A percentile compares a stretch with the other conserved stretches of the same genome.
These are phyloP conservation scores for Magallana angulata DNA, from an alignment of 1,140 invertebrate genomes.

Conservation along the genomic window DNA sequence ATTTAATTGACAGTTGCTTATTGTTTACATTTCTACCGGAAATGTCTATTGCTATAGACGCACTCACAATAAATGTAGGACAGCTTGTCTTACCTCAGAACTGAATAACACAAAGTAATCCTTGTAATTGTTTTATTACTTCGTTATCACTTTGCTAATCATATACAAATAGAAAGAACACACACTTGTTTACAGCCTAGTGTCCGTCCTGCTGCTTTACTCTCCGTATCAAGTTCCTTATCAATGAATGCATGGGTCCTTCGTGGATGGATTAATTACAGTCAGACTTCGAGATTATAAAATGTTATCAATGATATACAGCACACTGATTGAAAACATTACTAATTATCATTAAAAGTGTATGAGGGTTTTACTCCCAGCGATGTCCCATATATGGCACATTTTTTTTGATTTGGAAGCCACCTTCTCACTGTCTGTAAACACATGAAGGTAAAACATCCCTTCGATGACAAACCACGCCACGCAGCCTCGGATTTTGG, in stretches of 20 bases:
- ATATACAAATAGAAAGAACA: background rate
- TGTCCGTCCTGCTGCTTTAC: background rate
- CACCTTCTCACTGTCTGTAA: background rate
- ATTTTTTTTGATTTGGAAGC: background rate
- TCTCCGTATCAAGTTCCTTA: background rate
- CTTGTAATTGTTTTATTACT: background rate
- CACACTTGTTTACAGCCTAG: background rate
- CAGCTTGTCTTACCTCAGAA: background rate
- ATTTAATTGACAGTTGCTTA: background rate
- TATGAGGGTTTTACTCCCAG: background rate
- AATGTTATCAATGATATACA: background rate
- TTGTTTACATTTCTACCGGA: constrained; percentile 3
- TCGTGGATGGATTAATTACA: background rate
- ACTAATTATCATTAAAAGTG: background rate
- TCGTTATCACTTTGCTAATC: background rate
- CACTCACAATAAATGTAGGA: background rate
- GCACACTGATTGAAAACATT: background rate
- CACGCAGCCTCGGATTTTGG: background rate
- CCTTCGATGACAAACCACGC: background rate
- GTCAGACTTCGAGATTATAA: background rate
- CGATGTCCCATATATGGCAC: background rate
- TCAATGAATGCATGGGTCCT: background rate
- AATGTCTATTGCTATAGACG: background rate
- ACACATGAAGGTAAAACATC: background rate
- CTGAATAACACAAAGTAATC: background rate